A percentile compares a stretch with the other conserved stretches of the same genome.
Conservation (phyloP, 2,888 invertebrate genomes). For the Isoperla grammatica region DNA sequence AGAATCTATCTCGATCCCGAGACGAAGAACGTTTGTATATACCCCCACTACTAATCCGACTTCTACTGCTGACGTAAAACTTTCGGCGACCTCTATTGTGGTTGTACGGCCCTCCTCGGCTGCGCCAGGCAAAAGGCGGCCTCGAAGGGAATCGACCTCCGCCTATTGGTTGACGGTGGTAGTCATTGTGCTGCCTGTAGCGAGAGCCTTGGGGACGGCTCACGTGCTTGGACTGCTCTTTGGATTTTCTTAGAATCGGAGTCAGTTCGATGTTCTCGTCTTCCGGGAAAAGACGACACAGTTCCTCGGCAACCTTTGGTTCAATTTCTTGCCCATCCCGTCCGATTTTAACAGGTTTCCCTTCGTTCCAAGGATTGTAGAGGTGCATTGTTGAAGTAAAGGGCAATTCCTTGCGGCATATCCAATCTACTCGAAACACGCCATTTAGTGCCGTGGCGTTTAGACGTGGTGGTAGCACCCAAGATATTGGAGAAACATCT, state of each 20-base stretch:
- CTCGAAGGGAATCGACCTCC: slow-evolving; percentile 20
- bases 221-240: slow-evolving; percentile 69
- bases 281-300: slow-evolving; percentile 89
- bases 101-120: slow-evolving; percentile 48
- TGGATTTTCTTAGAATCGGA: slow-evolving; percentile 76
- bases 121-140: slow-evolving; percentile 39
- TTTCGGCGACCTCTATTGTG: slow-evolving; percentile 51
- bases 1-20: slow-evolving; percentile 52
- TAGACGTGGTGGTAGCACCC: slow-evolving; percentile 91
- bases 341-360: slow-evolving; percentile 98
- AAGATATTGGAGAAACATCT: slow-evolving; percentile 83
- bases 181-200: slow-evolving; percentile 18
- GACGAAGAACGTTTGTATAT: slow-evolving; percentile 54
- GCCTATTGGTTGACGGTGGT: slow-evolving; percentile 41
- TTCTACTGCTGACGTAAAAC: slow-evolving; percentile 59
- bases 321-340: slow-evolving; percentile 98
- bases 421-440: slow-evolving; percentile 96
- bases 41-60: slow-evolving; percentile 50
- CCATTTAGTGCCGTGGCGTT: slow-evolving; percentile 91
- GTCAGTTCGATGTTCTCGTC: slow-evolving; percentile 88
- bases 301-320: slow-evolving; percentile 88
- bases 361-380: slow-evolving; percentile 97
- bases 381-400: slow-evolving; percentile 89
- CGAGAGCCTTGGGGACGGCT: slow-evolving; percentile 40
- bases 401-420: slow-evolving; percentile 88